phyloP scores from a whole-genome alignment of 1,140 invertebrate species.

The Bombus haemorrhoidalis region DNA sequence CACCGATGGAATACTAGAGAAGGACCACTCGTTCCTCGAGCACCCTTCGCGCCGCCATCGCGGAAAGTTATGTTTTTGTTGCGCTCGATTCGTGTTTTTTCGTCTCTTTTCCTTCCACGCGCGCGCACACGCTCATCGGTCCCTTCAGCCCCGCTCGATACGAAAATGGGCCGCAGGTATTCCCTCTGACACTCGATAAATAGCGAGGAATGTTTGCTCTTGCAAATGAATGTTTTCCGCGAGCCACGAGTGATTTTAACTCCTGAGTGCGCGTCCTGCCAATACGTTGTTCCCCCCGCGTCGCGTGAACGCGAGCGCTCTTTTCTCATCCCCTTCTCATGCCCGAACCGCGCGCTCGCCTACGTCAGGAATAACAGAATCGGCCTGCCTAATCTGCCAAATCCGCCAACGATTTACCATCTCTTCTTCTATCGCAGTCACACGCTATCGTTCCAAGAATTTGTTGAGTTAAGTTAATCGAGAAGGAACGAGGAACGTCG shows the following conservation, averaged over 20 bases:
- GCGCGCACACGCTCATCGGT: slow-evolving; percentile 21
- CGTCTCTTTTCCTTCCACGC: slow-evolving; percentile 28
- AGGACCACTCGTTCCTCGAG: slow-evolving; percentile 69
- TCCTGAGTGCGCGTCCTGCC: slow-evolving; percentile 39
- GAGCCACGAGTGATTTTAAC: slow-evolving; percentile 56
- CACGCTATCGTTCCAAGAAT: not conserved
- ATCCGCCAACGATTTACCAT: not conserved
- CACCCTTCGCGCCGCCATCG: slow-evolving; percentile 68
- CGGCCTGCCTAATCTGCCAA: not conserved
- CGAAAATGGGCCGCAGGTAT: slow-evolving; percentile 68
- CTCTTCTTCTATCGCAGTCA: too few relatives aligned
- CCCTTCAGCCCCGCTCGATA: slow-evolving; percentile 62
- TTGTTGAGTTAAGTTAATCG: not conserved
- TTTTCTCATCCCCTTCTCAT: not conserved
- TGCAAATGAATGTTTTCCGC: slow-evolving; percentile 65
- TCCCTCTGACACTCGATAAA: slow-evolving; percentile 68
- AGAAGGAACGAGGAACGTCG: not conserved
- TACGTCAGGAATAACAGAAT: slow-evolving; percentile 15
- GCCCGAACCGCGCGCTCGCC: not conserved
- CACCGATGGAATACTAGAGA: slow-evolving; percentile 67
- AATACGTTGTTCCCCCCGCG: slow-evolving; percentile 2
- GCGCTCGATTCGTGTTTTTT: slow-evolving; percentile 67
- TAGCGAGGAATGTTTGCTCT: slow-evolving; percentile 64
- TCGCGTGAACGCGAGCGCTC: not conserved
- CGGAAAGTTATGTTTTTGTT: slow-evolving; percentile 70